These are phyloP conservation scores for Tauraco hartlaubi DNA, from an alignment of 2,797 vertebrate species.

Conservation along the genomic window DNA sequence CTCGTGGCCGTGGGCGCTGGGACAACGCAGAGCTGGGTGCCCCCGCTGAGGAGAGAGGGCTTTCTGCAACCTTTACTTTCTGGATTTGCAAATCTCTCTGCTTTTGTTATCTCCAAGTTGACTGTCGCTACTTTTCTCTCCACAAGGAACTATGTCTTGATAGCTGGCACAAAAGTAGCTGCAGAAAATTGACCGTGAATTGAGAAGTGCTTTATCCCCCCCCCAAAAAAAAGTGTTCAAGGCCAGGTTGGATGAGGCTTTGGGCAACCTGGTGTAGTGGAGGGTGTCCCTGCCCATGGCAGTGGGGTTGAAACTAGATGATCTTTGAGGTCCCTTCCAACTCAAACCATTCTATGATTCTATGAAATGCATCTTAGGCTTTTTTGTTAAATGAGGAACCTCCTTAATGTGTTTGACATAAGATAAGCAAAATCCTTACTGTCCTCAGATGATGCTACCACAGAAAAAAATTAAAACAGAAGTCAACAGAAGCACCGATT, in stretches of 20 bases:
- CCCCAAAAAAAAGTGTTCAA: too few species aligned
- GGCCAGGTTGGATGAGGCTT: too few species aligned
- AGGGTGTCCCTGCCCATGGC: too few species aligned
- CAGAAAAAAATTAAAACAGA: not conserved
- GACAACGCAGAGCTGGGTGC: not conserved
- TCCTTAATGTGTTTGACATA: not conserved
- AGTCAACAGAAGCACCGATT: not conserved
- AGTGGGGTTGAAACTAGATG: too few species aligned
- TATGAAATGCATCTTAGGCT: not conserved
- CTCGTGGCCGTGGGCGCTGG: not conserved
- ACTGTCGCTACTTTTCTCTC: rapidly evolving
- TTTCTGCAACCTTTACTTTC: not conserved
- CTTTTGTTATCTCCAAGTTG: not conserved
- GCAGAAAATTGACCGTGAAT: not conserved
- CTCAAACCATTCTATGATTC: too few species aligned
- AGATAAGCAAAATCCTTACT: not conserved
- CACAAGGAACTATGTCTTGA: not conserved
- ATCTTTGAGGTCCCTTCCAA: too few species aligned
- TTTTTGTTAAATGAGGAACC: not conserved
- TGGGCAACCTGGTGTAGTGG: too few species aligned
- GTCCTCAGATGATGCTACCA: not conserved
- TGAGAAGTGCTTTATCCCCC: not conserved
- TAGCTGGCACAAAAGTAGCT: not conserved
- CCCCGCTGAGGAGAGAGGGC: rapidly evolving
- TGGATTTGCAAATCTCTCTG: not conserved